Evolutionary conservation across 37 sponge, comb jelly and placozoan genomes (phyloP).

Genomic region (Tethya wilhelma): DNA sequence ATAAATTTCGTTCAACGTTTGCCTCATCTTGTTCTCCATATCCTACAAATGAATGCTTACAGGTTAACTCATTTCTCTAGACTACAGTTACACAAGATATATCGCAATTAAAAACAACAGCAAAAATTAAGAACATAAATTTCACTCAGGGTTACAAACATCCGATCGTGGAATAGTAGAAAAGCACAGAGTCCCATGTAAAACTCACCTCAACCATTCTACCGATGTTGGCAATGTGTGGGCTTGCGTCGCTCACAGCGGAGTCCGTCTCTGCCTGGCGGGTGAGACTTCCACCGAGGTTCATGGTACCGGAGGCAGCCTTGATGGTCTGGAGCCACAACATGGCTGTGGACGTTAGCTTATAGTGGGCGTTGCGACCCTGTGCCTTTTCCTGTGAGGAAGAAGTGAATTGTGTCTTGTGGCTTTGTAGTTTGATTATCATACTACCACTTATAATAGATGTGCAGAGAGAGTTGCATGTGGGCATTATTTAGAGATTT

Average conservation of each 20-base stretch:
- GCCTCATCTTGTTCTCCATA: slow-evolving; percentile 93
- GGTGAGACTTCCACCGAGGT: slow-evolving; percentile 94
- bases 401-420: slow-evolving; percentile 1
- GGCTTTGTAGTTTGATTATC: neutral
- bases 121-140: neutral
- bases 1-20: slow-evolving; percentile 92
- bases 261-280: slow-evolving; percentile 84
- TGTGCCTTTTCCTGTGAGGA: slow-evolving; percentile 81
- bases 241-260: slow-evolving; percentile 78
- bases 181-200: neutral
- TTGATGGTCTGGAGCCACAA: slow-evolving; percentile 96
- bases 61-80: too few species aligned
- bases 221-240: slow-evolving; percentile 97
- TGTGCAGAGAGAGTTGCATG: too few species aligned
- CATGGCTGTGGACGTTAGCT: slow-evolving; percentile 98
- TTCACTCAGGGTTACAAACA: neutral
- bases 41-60: slow-evolving; percentile 66
- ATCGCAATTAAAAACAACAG: too few species aligned
- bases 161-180: neutral
- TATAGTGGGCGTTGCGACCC: slow-evolving; percentile 92
- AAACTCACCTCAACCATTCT: slow-evolving; percentile 85
- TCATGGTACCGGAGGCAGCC: slow-evolving; percentile 91
- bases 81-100: too few species aligned
- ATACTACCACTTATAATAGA: too few species aligned
- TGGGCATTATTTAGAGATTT: too few species aligned